Evolutionary conservation across 2,113 vertebrate genomes (phyloP), one percentile per base, ranked within the genome.

Genomic region (Coryphaenoides rupestris): DNA sequence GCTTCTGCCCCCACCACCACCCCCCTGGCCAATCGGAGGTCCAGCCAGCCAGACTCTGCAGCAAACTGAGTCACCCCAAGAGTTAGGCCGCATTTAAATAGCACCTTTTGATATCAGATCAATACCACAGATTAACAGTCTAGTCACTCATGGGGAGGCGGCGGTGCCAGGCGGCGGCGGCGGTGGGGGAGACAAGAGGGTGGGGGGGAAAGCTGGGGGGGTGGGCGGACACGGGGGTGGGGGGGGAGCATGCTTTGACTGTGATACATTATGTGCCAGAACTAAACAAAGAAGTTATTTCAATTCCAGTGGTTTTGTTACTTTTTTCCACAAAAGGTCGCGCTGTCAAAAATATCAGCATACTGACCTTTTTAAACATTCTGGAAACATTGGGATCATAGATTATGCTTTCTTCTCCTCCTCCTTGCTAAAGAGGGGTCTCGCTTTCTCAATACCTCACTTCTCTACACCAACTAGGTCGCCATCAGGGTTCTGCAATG

Each of bases 301-400:
- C 89, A 91, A 91, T 91, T 92, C 91, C 86, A 86, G 85, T 89
- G 88, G 88, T 91, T 91, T 84, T 89, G 84, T 90, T 91, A 90
- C 89, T 85, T 91, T 91, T 90, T 75, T 89, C 80, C 76, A 88
- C 83, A 85, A 92, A 92, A 92, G 91, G 89, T 92, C 91, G 81
- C 80, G 83, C 88, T 91, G 90, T 92, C 88, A 92, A 90, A 91
- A 91, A 89, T 88, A 91, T 90, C 91, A 90, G 88, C 89, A 92
- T 91, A 90, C 84, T 92, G 91, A 92, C 91, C 91, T 92, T 92
- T 92, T 92, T 91, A 92, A 90, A 90, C 89, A 92, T 92, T 91
- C 91, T 75, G 82, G 84, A 88, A 91, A 90, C 88, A 91, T 86
- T 87, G 86, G 83, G 87, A 89, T 90, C 86, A 88, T 89, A 88